Evolutionary conservation across 2,888 invertebrate species (phyloP), one percentile per base, ranked within the genome.

Genomic region (Drosophila lacicola): DNA sequence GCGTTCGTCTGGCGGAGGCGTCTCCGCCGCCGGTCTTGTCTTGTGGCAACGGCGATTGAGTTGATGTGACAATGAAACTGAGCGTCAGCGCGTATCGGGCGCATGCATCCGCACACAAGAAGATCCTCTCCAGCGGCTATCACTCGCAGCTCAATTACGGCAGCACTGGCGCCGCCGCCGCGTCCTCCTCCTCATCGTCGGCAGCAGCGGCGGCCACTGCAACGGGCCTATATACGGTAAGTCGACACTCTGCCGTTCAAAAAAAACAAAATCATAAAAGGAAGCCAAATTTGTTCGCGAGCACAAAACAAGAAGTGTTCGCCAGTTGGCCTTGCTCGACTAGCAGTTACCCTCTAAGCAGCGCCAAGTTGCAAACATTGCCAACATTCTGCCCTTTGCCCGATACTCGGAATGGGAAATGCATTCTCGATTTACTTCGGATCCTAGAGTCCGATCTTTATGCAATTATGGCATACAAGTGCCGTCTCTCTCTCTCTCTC

Each of bases 31-130:
- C 14, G 46, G 17, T 17, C 21, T 36, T 14, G 37, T 42, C 44
- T 60, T 61, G 58, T 46, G 57, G 57, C 49, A 68, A 17, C 19
- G 19, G 47, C 56, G 41, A 39, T 46, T 65, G 82, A 78, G 82
- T 82, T 82, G 71, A 82, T 82, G 89, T 78, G 78, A 86, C 80
- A 90, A 97, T 97, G 97, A 97, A 97, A 95, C 94, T 97, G 91
- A 96, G 96, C 93, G 97, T 97, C 90, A 96, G 96, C 90, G 97
- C 97, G 90, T 97, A 96, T 93, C 95, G 97, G 92, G 97, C 97
- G 91, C 97, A 97, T 93, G 96, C 97, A 92, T 96, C 96, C 80
- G 97, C 97, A 92, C 96, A 97, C 93, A 96, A 96, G 93, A 97
- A 97, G 94, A 96, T 97, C 91, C 94, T 97, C 91, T 95, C 95